A percentile compares a stretch with the other conserved stretches of the same genome.
Conservation (phyloP, 2,888 invertebrate species). For the Rhamnusium bicolor region DNA sequence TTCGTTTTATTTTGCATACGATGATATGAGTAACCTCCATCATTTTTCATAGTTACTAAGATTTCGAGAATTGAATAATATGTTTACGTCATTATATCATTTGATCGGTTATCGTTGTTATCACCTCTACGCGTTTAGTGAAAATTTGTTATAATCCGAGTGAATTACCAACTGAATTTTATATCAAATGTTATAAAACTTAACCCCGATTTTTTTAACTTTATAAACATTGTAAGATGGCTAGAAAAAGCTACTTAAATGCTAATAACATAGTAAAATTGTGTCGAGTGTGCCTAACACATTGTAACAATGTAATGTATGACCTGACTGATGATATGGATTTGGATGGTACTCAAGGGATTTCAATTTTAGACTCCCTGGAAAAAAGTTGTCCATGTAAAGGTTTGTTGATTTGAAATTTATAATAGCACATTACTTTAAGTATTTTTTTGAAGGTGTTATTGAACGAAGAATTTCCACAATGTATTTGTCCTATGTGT, state of each 20-base stretch:
- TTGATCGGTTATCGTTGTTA: too few species aligned
- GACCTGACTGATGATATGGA: conserved; percentile 37
- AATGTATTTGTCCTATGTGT: conserved; percentile 46
- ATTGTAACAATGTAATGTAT: conserved; percentile 43
- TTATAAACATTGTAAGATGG: conserved; percentile 16
- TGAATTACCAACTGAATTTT: too few species aligned
- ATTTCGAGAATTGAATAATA: too few species aligned
- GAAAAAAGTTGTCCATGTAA: conserved; percentile 39
- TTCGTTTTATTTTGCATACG: too few species aligned
- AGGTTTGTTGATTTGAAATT: conserved; percentile 16
- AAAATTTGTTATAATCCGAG: too few species aligned
- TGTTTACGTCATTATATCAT: too few species aligned
- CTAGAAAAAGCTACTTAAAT: conserved; percentile 21
- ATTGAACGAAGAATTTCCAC: conserved; percentile 35
- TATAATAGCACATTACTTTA: neutral
- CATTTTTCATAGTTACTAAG: too few species aligned
- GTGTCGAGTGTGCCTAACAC: conserved; percentile 47
- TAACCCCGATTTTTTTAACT: conserved; percentile 15
- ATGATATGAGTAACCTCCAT: too few species aligned
- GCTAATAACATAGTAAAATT: conserved; percentile 33
- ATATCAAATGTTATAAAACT: neutral
- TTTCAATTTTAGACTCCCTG: conserved; percentile 40
- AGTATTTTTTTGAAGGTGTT: conserved; percentile 38
- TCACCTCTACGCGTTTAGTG: too few species aligned
- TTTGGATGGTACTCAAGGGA: conserved; percentile 10